These are phyloP conservation scores for Mormoops blainvillei DNA, from an alignment of 2,113 vertebrate genomes.

Conservation along the genomic window DNA sequence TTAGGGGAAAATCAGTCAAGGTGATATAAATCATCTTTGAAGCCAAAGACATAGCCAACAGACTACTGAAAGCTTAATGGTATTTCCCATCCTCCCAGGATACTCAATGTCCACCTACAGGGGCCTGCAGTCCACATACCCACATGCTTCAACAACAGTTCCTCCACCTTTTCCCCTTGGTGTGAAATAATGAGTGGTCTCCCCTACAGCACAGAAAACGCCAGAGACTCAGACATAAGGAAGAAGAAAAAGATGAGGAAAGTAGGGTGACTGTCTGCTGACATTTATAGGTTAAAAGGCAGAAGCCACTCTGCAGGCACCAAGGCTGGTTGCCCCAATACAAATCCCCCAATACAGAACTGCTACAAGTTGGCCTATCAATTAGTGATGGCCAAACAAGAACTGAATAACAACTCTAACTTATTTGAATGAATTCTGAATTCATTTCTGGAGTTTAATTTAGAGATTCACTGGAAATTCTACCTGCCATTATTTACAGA, in stretches of 20 bases:
- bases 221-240: not conserved
- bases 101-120: not conserved
- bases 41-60: not conserved
- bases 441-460: not conserved
- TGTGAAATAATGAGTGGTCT: not conserved
- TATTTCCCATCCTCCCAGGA: not conserved
- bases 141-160: not conserved
- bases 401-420: not conserved
- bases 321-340: not conserved
- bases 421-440: not conserved
- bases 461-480: not conserved
- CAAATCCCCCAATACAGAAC: not conserved
- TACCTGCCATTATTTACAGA: not conserved
- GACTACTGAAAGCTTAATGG: accelerated
- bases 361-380: not conserved
- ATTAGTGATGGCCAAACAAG: not conserved
- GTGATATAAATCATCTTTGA: not conserved
- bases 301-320: not conserved
- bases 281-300: not conserved
- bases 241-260: too few species aligned
- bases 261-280: not conserved
- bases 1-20: not conserved
- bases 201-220: not conserved
- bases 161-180: not conserved
- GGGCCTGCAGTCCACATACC: not conserved